Conservation (phyloP, 2,113 vertebrate species). For the Struthidea cinerea region DNA sequence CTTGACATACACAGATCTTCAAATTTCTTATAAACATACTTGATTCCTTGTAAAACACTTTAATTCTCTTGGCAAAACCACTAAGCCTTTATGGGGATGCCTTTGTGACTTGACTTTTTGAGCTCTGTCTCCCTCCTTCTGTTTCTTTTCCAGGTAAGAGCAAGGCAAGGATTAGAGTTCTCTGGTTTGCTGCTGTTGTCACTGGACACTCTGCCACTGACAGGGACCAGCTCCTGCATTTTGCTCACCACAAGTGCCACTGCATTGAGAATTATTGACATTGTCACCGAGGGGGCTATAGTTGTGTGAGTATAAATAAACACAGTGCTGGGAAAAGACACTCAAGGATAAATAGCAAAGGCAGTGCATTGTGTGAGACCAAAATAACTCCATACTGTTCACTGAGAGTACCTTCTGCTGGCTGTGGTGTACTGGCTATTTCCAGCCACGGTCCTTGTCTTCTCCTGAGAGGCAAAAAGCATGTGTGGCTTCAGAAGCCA, state of each 20-base stretch:
- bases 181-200: rapidly evolving
- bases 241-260: background rate
- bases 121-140: background rate
- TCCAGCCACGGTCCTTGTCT: background rate
- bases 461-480: background rate
- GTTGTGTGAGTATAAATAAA: slow-evolving; percentile 24
- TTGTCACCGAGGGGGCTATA: background rate
- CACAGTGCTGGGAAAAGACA: background rate
- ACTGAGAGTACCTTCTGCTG: background rate
- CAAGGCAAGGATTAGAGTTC: background rate
- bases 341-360: slow-evolving; percentile 21
- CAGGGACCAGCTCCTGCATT: background rate
- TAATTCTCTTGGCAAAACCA: background rate
- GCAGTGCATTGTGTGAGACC: background rate
- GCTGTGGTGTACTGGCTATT: background rate
- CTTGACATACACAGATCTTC: background rate
- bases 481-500: background rate
- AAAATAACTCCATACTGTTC: background rate
- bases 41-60: background rate
- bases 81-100: background rate
- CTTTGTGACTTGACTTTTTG: background rate
- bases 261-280: background rate
- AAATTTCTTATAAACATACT: background rate
- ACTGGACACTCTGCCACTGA: background rate
- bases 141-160: background rate